Percentiles rank a stretch among this genome's conserved stretches.
These are phyloP conservation scores for Platyura marginata DNA, from an alignment of 1,140 invertebrate genomes.

Conservation along the genomic window DNA sequence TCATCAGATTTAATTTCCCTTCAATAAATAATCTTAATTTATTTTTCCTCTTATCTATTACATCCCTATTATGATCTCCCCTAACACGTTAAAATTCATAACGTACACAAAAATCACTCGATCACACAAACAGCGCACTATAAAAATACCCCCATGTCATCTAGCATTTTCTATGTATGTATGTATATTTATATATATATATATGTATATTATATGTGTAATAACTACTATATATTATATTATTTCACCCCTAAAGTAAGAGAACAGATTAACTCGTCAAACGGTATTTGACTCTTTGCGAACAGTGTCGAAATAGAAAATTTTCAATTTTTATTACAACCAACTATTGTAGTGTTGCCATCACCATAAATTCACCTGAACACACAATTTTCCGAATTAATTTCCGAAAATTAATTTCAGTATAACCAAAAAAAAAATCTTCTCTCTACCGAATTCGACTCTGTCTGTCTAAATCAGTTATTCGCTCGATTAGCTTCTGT, in stretches of 20 bases:
- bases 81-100: conserved; percentile 2
- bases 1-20: conserved; percentile 1
- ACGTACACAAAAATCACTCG: conserved; percentile 1
- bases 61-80: neutral
- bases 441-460: neutral
- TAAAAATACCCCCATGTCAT: neutral
- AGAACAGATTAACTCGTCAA: conserved; percentile 5
- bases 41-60: conserved; percentile 1
- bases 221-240: neutral
- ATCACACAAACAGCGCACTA: neutral
- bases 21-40: conserved; percentile 2
- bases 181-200: neutral
- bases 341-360: too few species aligned
- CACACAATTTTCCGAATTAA: too few species aligned
- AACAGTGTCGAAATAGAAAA: too few species aligned
- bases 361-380: too few species aligned
- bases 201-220: conserved; percentile 1
- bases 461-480: conserved; percentile 1
- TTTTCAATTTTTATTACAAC: too few species aligned
- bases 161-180: neutral
- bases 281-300: conserved; percentile 2
- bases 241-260: conserved; percentile 1
- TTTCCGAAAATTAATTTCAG: too few species aligned
- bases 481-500: conserved; percentile 1
- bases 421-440: neutral